These are phyloP conservation scores for Bolborhynchus lineola DNA, from an alignment of 2,113 vertebrate species.

Conservation along the genomic window DNA sequence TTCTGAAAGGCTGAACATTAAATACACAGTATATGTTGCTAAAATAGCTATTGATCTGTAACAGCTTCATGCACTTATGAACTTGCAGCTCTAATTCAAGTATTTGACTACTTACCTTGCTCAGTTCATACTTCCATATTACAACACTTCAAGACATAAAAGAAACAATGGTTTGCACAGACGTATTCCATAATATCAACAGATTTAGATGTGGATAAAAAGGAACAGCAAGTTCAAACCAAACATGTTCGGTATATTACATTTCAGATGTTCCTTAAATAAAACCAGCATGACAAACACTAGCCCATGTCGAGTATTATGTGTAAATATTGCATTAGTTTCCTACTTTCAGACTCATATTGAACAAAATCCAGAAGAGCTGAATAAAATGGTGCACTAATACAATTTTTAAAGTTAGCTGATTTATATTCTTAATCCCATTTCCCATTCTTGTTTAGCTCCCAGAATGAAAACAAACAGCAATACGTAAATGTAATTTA, in stretches of 20 bases:
- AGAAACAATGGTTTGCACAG: background rate
- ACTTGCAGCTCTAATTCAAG: background rate
- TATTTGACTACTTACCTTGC: background rate
- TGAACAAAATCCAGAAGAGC: background rate
- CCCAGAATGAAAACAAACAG: background rate
- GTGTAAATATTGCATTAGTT: background rate
- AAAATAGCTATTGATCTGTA: background rate
- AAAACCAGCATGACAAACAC: background rate
- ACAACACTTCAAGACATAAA: background rate
- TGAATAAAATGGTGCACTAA: background rate
- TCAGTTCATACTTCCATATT: background rate
- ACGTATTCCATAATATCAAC: background rate
- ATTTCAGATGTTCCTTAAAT: background rate
- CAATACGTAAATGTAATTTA: background rate
- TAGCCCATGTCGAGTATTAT: background rate
- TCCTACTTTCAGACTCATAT: background rate
- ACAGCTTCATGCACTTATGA: background rate
- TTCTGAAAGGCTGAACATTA: background rate
- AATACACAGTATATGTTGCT: background rate
- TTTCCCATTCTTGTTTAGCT: background rate
- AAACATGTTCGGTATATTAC: background rate
- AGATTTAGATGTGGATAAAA: background rate
- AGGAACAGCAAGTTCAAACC: background rate
- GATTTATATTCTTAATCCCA: background rate
- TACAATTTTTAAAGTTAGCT: background rate